Evolutionary conservation across 1,140 invertebrate species (phyloP), one percentile per base, ranked within the genome.

Genomic region (Drosophila rufa): DNA sequence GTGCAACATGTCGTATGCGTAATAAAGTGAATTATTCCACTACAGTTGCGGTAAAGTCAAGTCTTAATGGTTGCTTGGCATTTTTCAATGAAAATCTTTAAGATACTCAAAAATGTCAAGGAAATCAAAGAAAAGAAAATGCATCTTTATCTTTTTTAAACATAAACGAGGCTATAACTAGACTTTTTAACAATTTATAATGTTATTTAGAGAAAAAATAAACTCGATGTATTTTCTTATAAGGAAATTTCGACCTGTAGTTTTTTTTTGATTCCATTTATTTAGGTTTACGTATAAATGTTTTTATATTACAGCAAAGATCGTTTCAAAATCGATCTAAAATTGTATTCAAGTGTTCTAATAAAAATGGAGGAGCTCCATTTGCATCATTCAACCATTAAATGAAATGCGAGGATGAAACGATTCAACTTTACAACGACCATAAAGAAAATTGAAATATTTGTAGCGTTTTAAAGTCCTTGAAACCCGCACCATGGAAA

Each of bases 1-100:
- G 48, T 46, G 42, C 70, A 65, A 75, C 81, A 67, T 84, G 66
- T 84, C 66, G 81, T 84, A 80, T 86, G 55, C 75, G 80, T 75
- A 77, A 59, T 77, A 75, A 71, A 82, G 48, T 75, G 47, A 78
- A 64, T 79, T 75, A 64, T 67, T 33, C 68, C 27, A 57, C 50
- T 57, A n/a, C n/a, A 17, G n/a, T 17, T 46, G 46, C 2, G 36
- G 4, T 15, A n/a, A n/a, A 17, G 1, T 0, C 0, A 25, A 40
- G 15, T n/a, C 27, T 8, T 33, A 38, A 22, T 55, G 19, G 1
- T 15, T 7, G 36, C 17, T 33, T 36, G 2, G 0, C 5, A 36
- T 36, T 25, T 25, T 25, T 25, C 22, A 36, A 9, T 36, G 33
- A 22, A 22, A 22, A 22, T 22, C 19, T 19, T 19, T 19, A 19